A percentile compares a stretch with the other conserved stretches of the same genome.
phyloP scores from a whole-genome alignment of 2,888 invertebrate species.

The Temnothorax ravouxi region DNA sequence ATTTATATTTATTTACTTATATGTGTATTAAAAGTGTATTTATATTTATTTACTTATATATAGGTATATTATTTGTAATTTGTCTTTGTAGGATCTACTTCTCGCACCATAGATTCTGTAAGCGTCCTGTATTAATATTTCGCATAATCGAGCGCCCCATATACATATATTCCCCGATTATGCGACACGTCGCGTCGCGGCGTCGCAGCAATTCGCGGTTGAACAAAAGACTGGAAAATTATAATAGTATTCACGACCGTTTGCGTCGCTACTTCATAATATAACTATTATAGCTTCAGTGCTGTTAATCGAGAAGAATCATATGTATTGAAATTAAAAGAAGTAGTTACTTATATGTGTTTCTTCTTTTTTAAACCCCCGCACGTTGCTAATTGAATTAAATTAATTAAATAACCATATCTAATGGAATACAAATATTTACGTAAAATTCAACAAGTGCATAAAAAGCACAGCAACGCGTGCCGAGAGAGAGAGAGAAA shows the following conservation, averaged over 20 bases:
- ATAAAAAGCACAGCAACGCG: background rate
- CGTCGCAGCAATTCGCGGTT: background rate
- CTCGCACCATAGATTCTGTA: background rate
- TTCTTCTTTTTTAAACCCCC: background rate
- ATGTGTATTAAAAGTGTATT: background rate
- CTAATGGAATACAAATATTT: background rate
- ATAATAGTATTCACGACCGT: background rate
- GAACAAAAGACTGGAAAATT: slow-evolving; percentile 15
- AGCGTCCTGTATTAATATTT: background rate
- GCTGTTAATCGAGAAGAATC: background rate
- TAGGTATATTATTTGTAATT: background rate
- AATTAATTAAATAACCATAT: background rate
- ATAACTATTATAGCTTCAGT: background rate
- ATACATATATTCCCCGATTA: background rate
- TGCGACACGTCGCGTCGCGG: background rate
- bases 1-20: background rate
- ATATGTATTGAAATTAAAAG: background rate
- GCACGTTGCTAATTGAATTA: background rate
- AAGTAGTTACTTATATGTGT: background rate
- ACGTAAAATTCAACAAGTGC: slow-evolving; percentile 9
- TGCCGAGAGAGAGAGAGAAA: background rate
- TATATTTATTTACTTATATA: background rate
- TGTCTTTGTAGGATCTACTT: background rate
- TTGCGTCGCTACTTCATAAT: background rate
- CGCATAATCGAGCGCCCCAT: background rate